A percentile compares a stretch with the other conserved stretches of the same genome.
Evolutionary conservation across 2,797 vertebrate species (phyloP).

Genomic region (Graptemys geographica): DNA sequence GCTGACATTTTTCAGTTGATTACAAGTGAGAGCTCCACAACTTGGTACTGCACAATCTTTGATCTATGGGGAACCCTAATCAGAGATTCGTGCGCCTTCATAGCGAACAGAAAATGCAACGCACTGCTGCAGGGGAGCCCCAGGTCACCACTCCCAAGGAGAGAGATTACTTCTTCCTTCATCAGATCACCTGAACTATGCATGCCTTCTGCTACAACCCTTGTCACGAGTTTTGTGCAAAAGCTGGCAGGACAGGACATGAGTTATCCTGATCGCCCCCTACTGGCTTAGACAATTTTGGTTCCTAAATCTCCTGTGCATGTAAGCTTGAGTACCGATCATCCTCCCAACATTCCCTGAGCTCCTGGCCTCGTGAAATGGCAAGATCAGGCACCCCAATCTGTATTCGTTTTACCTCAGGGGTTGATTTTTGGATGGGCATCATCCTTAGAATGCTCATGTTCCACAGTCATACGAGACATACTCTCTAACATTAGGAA

Average conservation of each 20-base stretch:
- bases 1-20: not conserved
- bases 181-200: not conserved
- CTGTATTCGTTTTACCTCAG: not conserved
- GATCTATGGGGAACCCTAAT: not conserved
- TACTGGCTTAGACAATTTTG: not conserved
- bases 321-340: not conserved
- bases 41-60: not conserved
- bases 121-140: not conserved
- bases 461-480: not conserved
- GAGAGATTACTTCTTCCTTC: not conserved
- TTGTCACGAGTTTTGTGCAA: not conserved
- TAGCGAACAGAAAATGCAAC: not conserved
- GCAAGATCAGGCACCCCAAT: not conserved
- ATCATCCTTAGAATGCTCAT: not conserved
- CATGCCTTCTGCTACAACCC: not conserved
- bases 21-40: not conserved
- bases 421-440: not conserved
- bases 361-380: not conserved
- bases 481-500: not conserved
- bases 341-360: not conserved
- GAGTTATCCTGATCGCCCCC: not conserved
- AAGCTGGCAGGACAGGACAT: not conserved
- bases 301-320: not conserved
- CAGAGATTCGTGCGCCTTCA: not conserved
- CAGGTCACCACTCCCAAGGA: not conserved